Base-by-base conservation (phyloP, 2,113 vertebrate species). In the Microcebus murinus region DNA sequence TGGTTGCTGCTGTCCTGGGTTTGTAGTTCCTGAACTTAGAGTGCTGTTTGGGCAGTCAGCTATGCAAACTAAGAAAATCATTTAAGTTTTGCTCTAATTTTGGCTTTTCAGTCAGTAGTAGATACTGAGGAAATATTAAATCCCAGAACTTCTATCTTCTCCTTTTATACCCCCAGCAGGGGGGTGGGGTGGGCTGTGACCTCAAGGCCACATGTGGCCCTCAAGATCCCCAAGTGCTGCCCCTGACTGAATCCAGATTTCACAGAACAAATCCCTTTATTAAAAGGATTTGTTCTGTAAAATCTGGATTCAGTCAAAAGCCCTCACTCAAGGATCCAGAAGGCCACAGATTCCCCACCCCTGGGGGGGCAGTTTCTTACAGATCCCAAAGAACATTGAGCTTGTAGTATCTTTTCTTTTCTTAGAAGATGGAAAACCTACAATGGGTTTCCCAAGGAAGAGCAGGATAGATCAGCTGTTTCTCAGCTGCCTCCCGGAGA, bases 71-170 rank as follows among this genome's bases (percentile, higher is more conserved):
- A 59, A 79, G 83, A 76, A 80, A 79, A 84, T 67, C 8, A 1
- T 36, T 6, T 4, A 71, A 36, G 45, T 45, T 45, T 45, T 45
- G 4, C n/a, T 85, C 4, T 63, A 70, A 83, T 59, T 84, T 91
- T 90, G 45, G n/a, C 81, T 84, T 79, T 93, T 87, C 73, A 90
- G 45, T 61, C 80, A 50, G 20, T 59, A 50, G 52, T 83, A 91
- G 76, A 61, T 23, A 29, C 39, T 39, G 59, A 80, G 34, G 67
- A 91, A 52, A 79, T 63, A n/a, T 61, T 80, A 61, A 85, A 71
- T 90, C 25, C 34, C 42, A 87, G 74, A 79, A 17, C 7, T n/a
- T 50, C 73, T 34, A 0, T 74, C 20, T n/a, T 67, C 31, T 83
- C 48, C 34, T n/a, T 91, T 57, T 76, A 21, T 21, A 57, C 55